Base-by-base conservation (phyloP, 2,888 invertebrate species). In the Hoplodrina blanda region DNA sequence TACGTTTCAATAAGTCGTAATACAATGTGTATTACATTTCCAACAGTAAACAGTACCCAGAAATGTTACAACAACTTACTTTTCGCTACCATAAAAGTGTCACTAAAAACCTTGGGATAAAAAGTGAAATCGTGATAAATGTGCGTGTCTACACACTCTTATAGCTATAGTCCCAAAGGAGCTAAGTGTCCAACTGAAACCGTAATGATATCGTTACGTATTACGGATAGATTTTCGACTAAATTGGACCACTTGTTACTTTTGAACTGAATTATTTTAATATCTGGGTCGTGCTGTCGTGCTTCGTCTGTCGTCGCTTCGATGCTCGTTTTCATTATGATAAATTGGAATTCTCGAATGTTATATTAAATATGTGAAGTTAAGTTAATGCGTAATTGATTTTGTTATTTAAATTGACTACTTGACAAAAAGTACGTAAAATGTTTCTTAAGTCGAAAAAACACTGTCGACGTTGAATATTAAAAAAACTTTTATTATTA, bases 241-340 rank as follows among this genome's bases (percentile, higher is more conserved):
- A 79, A 64, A 74, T 77, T 77, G 68, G 50, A 10, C 46, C 68
- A 62, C 61, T 77, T 73, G 63, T 63, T 78, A 78, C 54, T 52
- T 68, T 41, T 15, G 17, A 30, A 54, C 19, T 13, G 33, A 49
- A 37, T 73, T 2, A 62, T 57, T 57, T 59, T 19, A 44, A 78
- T 41, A 67, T 44, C 46, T 53, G 33, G 53, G 15, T 15, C 44
- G 15, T 15, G 10, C 53, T 20, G 19, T 44, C n/a, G 4, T 49
- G n/a, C 17, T 60, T 11, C 44, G 61, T 2, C 2, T 2, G 25
- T 25, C 25, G 25, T 25, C 17, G 19, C 25, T 25, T 63, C 25
- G 37, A 6, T 20, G 15, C 30, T 19, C 30, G 30, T 44, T 74
- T 46, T 62, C 41, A 62, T 30, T 25, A 54, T 46, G 3, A 37